Evolutionary conservation across 1,140 invertebrate genomes (phyloP).

Genomic region (Oncopodura yosiiana): DNA sequence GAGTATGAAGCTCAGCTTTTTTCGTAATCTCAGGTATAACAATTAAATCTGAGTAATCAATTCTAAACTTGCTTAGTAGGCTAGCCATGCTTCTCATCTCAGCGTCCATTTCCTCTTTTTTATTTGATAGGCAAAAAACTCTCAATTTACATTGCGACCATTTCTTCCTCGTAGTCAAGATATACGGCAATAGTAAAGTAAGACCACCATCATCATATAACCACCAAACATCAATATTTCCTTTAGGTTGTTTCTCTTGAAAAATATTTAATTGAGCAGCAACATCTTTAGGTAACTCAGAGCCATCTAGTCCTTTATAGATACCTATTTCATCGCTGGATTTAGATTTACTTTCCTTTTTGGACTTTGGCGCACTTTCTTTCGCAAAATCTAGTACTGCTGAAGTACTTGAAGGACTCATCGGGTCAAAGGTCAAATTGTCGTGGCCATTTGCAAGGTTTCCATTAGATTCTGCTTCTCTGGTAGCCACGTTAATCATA

Average conservation of each 20-base stretch:
- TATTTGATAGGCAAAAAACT: slow-evolving; percentile 89
- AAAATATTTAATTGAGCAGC: slow-evolving; percentile 52
- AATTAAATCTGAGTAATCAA: slow-evolving; percentile 79
- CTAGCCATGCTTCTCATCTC: slow-evolving; percentile 92
- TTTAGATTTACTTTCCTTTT: background rate
- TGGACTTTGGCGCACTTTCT: background rate
- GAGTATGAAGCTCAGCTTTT: slow-evolving; percentile 56
- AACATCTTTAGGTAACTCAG: slow-evolving; percentile 50
- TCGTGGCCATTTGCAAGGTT: background rate
- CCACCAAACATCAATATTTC: slow-evolving; percentile 71
- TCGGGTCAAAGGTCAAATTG: background rate
- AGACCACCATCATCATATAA: slow-evolving; percentile 44
- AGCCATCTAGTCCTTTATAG: slow-evolving; percentile 45
- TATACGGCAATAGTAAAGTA: slow-evolving; percentile 74
- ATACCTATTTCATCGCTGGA: slow-evolving; percentile 32
- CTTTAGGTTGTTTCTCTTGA: slow-evolving; percentile 57
- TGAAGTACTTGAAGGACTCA: background rate
- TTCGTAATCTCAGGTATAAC: slow-evolving; percentile 78
- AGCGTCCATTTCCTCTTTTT: slow-evolving; percentile 78
- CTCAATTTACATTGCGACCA: slow-evolving; percentile 81
- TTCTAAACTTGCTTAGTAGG: slow-evolving; percentile 82
- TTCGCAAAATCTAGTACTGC: background rate
- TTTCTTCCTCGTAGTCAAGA: slow-evolving; percentile 73
- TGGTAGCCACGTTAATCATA: too few species aligned
- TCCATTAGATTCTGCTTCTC: background rate